A percentile compares a stretch with the other conserved stretches of the same genome.
phyloP scores from a whole-genome alignment of 2,888 invertebrate genomes.

The Eupithecia subfuscata region DNA sequence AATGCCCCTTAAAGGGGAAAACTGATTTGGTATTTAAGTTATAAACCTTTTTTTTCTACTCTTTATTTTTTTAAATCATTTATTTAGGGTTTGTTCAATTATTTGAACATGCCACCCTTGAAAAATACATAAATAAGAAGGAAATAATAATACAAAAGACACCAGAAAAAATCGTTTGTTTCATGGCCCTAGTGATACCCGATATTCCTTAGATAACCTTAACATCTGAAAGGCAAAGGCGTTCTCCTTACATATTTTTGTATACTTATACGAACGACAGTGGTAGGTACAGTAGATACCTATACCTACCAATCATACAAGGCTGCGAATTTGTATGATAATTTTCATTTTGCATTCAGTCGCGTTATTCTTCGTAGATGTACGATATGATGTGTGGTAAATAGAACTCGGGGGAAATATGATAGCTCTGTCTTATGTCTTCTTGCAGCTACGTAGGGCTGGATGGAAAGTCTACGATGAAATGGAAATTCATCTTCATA shows the following conservation, averaged over 20 bases:
- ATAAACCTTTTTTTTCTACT: too few species aligned
- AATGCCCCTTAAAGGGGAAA: conserved; percentile 38
- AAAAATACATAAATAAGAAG: too few species aligned
- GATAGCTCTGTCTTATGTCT: conserved; percentile 65
- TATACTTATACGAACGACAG: conserved; percentile 75
- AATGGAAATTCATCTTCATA: conserved; percentile 27
- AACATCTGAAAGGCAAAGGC: conserved; percentile 68
- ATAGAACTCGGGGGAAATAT: conserved; percentile 80
- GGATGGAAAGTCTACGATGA: conserved; percentile 39
- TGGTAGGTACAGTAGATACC: conserved; percentile 51
- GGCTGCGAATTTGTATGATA: conserved; percentile 82
- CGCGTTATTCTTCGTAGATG: conserved; percentile 75
- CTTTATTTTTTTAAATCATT: too few species aligned
- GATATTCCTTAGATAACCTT: conserved; percentile 64
- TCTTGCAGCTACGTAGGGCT: conserved; percentile 52
- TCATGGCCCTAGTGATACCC: conserved; percentile 43
- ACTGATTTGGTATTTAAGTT: conserved; percentile 26
- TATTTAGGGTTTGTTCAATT: too few species aligned
- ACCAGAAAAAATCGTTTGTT: too few species aligned
- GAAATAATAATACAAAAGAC: too few species aligned
- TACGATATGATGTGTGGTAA: conserved; percentile 70
- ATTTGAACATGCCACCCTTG: too few species aligned
- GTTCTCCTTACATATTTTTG: conserved; percentile 77
- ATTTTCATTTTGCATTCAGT: conserved; percentile 83
- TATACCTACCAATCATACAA: conserved; percentile 72